These are phyloP conservation scores for Gymnarchus niloticus DNA, from an alignment of 2,113 vertebrate genomes.

Conservation along the genomic window DNA sequence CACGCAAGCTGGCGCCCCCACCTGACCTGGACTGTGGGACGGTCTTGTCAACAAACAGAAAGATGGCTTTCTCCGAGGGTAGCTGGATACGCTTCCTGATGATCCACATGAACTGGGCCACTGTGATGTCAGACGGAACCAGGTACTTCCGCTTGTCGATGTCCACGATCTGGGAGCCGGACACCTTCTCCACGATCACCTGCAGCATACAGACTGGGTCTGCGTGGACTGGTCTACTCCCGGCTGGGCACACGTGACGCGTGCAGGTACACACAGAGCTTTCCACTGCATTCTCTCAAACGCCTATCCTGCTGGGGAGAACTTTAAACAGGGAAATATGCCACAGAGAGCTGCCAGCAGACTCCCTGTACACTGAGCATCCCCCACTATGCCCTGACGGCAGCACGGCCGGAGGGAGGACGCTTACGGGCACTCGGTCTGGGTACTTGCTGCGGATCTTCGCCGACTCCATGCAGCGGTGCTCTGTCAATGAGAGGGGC, in stretches of 20 bases:
- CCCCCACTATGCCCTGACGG: background rate
- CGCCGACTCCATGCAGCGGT: constrained; percentile 91
- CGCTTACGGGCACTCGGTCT: constrained; percentile 90
- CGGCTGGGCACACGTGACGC: background rate
- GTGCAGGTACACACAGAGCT: background rate
- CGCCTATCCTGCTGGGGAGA: background rate
- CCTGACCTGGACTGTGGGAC: constrained; percentile 97
- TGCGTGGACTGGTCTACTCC: background rate
- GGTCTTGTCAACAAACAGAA: constrained; percentile 97
- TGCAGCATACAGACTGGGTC: constrained; percentile 39
- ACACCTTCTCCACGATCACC: constrained; percentile 98
- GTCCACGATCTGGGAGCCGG: constrained; percentile 94
- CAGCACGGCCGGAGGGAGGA: background rate
- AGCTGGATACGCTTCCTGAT: constrained; percentile 98
- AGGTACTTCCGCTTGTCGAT: constrained; percentile 99
- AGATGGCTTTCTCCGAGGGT: constrained; percentile 98
- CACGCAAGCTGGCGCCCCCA: too few species aligned
- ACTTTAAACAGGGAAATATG: background rate
- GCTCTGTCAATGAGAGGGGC: constrained; percentile 64
- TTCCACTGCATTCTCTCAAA: background rate
- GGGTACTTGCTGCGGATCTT: constrained; percentile 95
- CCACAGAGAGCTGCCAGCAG: background rate
- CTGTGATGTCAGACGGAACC: constrained; percentile 95
- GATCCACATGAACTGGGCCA: constrained; percentile 99
- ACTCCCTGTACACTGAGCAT: background rate